Percentiles rank a stretch among this genome's conserved stretches.
Conservation (phyloP, 2,797 vertebrate genomes). For the Hypotaenidia philippensis region DNA sequence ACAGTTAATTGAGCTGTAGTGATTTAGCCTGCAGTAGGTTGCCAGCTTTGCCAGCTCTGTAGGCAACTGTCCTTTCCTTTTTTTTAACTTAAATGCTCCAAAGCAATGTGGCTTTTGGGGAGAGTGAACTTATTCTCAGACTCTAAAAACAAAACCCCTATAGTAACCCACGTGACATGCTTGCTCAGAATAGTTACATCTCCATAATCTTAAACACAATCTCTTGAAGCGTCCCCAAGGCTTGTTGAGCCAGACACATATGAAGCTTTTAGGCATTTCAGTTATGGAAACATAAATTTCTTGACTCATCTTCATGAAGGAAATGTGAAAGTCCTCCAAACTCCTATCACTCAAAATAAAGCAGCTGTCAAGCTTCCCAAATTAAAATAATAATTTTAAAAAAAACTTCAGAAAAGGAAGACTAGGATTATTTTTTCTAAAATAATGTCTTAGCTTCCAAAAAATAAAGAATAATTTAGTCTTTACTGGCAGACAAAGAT, state of each 20-base stretch:
- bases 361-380: background rate
- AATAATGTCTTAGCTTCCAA: background rate
- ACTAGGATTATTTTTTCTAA: background rate
- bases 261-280: background rate
- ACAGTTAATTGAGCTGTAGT: constrained; percentile 30
- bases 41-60: constrained; percentile 9
- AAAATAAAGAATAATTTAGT: background rate
- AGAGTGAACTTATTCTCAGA: background rate
- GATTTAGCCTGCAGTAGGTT: constrained; percentile 20
- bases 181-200: background rate
- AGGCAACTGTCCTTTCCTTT: background rate
- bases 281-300: background rate
- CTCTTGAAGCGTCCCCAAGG: background rate
- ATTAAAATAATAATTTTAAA: background rate
- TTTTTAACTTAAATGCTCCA: background rate
- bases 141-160: background rate
- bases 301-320: background rate
- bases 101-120: background rate
- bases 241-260: background rate
- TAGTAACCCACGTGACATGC: background rate
- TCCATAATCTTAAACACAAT: background rate
- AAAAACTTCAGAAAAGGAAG: background rate
- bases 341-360: background rate
- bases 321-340: constrained; percentile 18
- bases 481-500: background rate